A percentile compares a stretch with the other conserved stretches of the same genome.
phyloP scores from a whole-genome alignment of 1,140 invertebrate species.

The Telenomus remus region DNA sequence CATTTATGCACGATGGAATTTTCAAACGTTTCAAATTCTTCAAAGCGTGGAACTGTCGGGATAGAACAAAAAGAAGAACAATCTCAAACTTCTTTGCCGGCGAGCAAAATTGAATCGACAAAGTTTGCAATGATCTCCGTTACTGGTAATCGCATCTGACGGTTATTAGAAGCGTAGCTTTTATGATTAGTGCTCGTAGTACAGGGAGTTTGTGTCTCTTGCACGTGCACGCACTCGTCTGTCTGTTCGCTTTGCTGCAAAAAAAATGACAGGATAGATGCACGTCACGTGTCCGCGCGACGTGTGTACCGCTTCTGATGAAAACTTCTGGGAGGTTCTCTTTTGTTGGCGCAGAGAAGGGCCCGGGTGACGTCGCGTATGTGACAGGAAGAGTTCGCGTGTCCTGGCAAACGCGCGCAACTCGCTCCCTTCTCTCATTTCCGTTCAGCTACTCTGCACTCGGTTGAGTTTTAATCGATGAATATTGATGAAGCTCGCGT shows the following conservation, averaged over 20 bases:
- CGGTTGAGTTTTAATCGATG: constrained; percentile 27
- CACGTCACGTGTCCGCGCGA: constrained; percentile 68
- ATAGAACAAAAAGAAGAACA: not conserved
- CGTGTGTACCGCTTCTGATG: constrained; percentile 68
- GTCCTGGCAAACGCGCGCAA: constrained; percentile 27
- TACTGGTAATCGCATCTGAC: constrained; percentile 43
- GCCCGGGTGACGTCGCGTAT: constrained; percentile 37
- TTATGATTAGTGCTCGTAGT: constrained; percentile 53
- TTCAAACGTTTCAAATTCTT: not conserved
- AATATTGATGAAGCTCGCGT: constrained; percentile 38
- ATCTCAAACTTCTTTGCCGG: constrained; percentile 26
- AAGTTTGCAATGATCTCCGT: constrained; percentile 43
- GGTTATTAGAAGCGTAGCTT: constrained; percentile 52
- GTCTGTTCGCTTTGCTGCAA: constrained; percentile 38
- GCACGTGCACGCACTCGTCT: constrained; percentile 42
- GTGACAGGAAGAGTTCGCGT: constrained; percentile 55
- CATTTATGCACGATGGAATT: not conserved
- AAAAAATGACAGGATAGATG: constrained; percentile 65
- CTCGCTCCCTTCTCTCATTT: constrained; percentile 15
- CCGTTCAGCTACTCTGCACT: constrained; percentile 15
- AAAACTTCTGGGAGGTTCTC: constrained; percentile 66
- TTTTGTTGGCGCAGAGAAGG: constrained; percentile 36
- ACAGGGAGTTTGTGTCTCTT: constrained; percentile 40
- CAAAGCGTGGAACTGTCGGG: not conserved
- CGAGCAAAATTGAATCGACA: constrained; percentile 40